Conservation (phyloP, 2,113 vertebrate genomes). For the Anolis sagrei region DNA sequence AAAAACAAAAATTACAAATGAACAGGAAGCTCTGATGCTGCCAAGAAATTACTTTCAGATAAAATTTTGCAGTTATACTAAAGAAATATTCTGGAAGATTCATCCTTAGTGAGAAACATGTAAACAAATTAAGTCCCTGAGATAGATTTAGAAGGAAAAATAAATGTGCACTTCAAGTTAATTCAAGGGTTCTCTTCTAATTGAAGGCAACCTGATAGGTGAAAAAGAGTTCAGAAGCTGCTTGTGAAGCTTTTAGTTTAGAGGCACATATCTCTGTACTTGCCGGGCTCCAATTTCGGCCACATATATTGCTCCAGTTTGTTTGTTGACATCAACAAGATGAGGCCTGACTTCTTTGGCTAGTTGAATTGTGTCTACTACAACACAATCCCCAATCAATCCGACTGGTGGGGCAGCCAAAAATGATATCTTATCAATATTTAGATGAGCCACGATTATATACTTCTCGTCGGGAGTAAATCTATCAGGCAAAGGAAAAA, state of each 20-base stretch:
- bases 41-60: neutral
- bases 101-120: neutral
- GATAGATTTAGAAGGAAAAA: neutral
- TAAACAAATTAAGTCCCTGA: constrained; percentile 10
- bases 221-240: neutral
- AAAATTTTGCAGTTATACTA: neutral
- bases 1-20: neutral
- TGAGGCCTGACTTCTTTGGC: constrained; percentile 90
- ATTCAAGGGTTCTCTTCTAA: constrained; percentile 3
- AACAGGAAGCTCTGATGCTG: neutral
- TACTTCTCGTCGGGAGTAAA: constrained; percentile 86
- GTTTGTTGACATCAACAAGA: constrained; percentile 87
- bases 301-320: constrained; percentile 87
- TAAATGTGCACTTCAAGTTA: neutral
- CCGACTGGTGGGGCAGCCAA: constrained; percentile 85
- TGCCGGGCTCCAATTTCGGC: constrained; percentile 94
- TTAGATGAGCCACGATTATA: constrained; percentile 88
- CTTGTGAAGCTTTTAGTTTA: constrained; percentile 45
- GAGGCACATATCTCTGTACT: constrained; percentile 90
- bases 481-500: constrained; percentile 65
- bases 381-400: constrained; percentile 82
- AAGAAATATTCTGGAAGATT: neutral
- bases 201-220: neutral
- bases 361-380: constrained; percentile 86
- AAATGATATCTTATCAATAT: constrained; percentile 84